These are phyloP conservation scores for Malacoctenus gilli DNA, from an alignment of 2,797 vertebrate species.

Conservation along the genomic window DNA sequence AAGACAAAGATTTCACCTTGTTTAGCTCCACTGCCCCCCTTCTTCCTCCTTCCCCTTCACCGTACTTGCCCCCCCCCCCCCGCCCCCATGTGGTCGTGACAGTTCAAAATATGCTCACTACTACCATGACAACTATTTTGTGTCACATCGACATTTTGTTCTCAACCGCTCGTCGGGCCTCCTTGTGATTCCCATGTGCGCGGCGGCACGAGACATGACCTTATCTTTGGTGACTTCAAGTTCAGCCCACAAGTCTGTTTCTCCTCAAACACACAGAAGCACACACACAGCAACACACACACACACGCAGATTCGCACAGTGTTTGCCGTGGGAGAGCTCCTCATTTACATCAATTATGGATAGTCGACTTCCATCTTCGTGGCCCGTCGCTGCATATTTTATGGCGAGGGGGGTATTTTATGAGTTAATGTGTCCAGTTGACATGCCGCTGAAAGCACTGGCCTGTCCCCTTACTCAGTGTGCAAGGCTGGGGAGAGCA, in stretches of 20 bases:
- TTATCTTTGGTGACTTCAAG: constrained; percentile 64
- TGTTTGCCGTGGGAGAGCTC: constrained; percentile 77
- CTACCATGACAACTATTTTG: too few relatives aligned
- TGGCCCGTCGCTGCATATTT: constrained; percentile 81
- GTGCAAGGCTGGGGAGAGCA: constrained; percentile 60
- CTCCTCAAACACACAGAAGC: constrained; percentile 48
- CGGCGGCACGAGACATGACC: constrained; percentile 66
- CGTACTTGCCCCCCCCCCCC: too few relatives aligned
- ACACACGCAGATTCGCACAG: constrained; percentile 57
- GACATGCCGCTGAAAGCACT: constrained; percentile 81
- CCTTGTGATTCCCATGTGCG: constrained; percentile 48
- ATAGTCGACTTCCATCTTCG: constrained; percentile 80
- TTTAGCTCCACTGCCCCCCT: constrained; percentile 17
- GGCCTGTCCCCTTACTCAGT: constrained; percentile 74
- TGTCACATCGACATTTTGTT: constrained; percentile 54
- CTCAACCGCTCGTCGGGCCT: constrained; percentile 30
- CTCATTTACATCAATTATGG: constrained; percentile 87
- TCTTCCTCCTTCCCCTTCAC: background rate
- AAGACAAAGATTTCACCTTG: constrained; percentile 53
- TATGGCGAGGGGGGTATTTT: constrained; percentile 80
- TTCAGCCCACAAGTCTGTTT: constrained; percentile 60
- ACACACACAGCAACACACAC: constrained; percentile 53
- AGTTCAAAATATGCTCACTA: constrained; percentile 6
- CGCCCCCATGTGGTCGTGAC: too few relatives aligned
- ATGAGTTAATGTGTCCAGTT: constrained; percentile 84